Percentiles rank a stretch among this genome's conserved stretches.
phyloP scores from a whole-genome alignment of 2,797 vertebrate species.

The Masticophis lateralis region DNA sequence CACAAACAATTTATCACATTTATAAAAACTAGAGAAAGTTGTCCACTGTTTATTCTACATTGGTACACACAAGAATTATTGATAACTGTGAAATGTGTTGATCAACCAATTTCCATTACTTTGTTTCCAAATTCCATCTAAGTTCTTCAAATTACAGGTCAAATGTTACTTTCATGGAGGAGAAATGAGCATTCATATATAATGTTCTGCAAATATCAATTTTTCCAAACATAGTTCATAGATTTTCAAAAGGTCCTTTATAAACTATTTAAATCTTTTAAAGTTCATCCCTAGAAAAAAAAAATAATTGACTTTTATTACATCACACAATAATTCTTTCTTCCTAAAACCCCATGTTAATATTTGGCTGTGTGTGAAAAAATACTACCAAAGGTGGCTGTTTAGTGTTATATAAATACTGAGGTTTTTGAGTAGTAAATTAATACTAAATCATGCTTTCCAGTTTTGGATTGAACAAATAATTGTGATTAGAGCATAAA shows the following conservation, averaged over 20 bases:
- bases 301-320: constrained; percentile 19
- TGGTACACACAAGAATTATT: constrained; percentile 7
- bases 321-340: not conserved
- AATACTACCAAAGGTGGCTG: not conserved
- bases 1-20: constrained; percentile 5
- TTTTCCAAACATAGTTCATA: not conserved
- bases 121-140: not conserved
- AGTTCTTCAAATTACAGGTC: not conserved
- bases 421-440: not conserved
- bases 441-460: not conserved
- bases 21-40: constrained; percentile 2
- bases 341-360: not conserved
- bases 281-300: constrained; percentile 63
- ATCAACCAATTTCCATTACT: not conserved
- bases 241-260: constrained; percentile 46
- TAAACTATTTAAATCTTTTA: constrained; percentile 52
- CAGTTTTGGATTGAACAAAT: not conserved
- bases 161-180: not conserved
- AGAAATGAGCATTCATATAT: not conserved
- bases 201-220: constrained; percentile 19
- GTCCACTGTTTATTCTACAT: not conserved
- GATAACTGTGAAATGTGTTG: not conserved
- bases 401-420: not conserved
- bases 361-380: not conserved
- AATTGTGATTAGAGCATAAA: not conserved